phyloP scores from a whole-genome alignment of 2,888 invertebrate species.

The Prosapia bicincta region DNA sequence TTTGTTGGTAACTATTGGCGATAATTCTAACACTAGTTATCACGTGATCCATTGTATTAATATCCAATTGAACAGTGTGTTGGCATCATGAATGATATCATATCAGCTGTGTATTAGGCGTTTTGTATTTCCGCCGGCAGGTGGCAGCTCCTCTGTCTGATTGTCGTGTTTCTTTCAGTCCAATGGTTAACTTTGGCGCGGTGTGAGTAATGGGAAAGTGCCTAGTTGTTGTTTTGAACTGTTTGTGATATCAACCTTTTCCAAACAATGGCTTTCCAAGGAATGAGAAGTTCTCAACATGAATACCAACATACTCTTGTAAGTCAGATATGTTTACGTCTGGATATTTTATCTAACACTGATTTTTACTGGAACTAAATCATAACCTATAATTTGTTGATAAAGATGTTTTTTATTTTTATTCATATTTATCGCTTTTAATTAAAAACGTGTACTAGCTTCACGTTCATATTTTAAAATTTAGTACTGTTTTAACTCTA shows the following conservation, averaged over 20 bases:
- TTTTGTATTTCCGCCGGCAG: background rate
- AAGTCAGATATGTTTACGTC: background rate
- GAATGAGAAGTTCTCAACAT: background rate
- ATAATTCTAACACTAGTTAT: no score
- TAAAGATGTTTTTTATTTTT: no score
- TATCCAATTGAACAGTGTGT: background rate
- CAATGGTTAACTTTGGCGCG: background rate
- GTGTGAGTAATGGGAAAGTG: background rate
- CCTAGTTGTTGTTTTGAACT: background rate
- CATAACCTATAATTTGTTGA: no score
- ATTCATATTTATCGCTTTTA: no score
- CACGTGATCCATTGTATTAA: background rate
- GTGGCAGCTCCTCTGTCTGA: background rate
- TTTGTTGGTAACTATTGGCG: no score
- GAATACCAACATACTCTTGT: background rate
- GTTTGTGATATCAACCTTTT: background rate
- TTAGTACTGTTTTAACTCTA: no score
- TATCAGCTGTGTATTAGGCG: background rate
- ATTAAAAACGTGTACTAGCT: no score
- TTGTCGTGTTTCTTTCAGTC: background rate
- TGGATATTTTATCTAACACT: no score
- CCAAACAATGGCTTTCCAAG: background rate
- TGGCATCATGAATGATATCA: background rate
- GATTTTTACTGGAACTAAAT: no score
- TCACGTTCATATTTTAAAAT: no score